Evolutionary conservation across 2,113 vertebrate genomes (phyloP).

Genomic region (Pluvialis apricaria): DNA sequence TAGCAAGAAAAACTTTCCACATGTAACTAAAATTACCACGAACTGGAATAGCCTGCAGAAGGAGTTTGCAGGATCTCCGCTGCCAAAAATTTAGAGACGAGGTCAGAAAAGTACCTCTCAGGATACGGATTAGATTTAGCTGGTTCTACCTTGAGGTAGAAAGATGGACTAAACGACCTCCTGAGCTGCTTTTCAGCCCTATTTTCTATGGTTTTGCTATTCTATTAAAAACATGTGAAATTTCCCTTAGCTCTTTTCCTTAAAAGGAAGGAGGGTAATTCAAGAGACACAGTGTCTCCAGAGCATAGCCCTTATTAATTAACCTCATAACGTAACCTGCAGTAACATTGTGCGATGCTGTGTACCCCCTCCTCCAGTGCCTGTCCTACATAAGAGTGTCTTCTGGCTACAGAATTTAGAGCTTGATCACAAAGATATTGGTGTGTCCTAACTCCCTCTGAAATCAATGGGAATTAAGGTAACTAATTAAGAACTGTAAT

Average conservation of each 20-base stretch:
- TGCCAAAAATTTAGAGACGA: background rate
- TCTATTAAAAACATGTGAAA: slow-evolving; percentile 53
- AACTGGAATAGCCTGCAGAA: background rate
- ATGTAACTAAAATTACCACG: background rate
- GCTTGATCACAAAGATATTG: background rate
- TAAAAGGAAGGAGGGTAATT: slow-evolving; percentile 59
- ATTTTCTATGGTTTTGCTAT: slow-evolving; percentile 34
- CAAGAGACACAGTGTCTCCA: slow-evolving; percentile 15
- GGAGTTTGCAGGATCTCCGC: background rate
- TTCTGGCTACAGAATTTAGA: slow-evolving; percentile 16
- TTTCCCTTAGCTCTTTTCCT: slow-evolving; percentile 52
- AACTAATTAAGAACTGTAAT: slow-evolving; percentile 20
- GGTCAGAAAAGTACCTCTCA: slow-evolving; percentile 29
- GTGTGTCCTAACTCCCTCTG: background rate
- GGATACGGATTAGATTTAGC: background rate
- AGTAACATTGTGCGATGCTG: slow-evolving; percentile 4
- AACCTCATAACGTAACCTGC: slow-evolving; percentile 55
- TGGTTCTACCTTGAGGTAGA: slow-evolving; percentile 33
- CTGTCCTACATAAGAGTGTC: slow-evolving; percentile 30
- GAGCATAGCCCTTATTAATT: slow-evolving; percentile 68
- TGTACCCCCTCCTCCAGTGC: slow-evolving; percentile 32
- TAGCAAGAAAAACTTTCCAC: background rate
- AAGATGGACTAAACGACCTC: slow-evolving; percentile 39
- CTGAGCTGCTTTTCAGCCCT: slow-evolving; percentile 61
- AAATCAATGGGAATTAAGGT: slow-evolving; percentile 28